Evolutionary conservation across 2,113 vertebrate genomes (phyloP).

Genomic region (Seriola rivoliana): DNA sequence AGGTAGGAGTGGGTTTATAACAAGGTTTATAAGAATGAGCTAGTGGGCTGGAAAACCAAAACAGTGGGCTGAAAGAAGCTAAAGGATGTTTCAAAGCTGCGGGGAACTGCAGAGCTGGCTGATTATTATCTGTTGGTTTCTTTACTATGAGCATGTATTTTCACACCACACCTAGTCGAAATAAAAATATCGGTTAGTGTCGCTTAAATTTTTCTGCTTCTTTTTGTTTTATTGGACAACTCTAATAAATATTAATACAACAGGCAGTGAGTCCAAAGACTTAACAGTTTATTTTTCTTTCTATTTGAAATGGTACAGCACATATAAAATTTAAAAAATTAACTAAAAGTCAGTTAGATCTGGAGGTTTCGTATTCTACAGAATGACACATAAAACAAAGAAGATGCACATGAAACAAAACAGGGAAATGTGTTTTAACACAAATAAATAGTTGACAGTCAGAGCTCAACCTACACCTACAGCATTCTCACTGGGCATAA

Average conservation of each 20-base stretch:
- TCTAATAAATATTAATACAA: not conserved
- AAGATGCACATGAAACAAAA: conserved; percentile 42
- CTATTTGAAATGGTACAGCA: conserved; percentile 63
- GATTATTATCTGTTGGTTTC: too few relatives aligned
- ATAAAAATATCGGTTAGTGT: too few relatives aligned
- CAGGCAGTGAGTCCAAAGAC: conserved; percentile 25
- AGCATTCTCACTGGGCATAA: conserved; percentile 24
- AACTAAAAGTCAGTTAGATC: conserved; percentile 40
- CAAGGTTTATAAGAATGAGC: too few relatives aligned
- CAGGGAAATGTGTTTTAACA: conserved; percentile 36
- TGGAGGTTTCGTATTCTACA: conserved; percentile 34
- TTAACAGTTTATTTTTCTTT: conserved; percentile 56
- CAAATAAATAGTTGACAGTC: conserved; percentile 64
- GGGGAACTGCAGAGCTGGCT: too few relatives aligned
- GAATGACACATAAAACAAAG: conserved; percentile 25
- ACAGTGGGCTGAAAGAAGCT: too few relatives aligned
- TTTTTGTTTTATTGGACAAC: not conserved
- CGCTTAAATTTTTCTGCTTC: too few relatives aligned
- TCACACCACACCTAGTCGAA: not conserved
- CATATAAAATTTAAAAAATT: conserved; percentile 80
- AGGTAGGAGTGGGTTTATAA: too few relatives aligned
- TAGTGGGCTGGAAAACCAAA: too few relatives aligned
- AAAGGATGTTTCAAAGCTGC: too few relatives aligned
- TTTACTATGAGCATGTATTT: not conserved
- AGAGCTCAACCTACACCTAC: conserved; percentile 36